Conservation (phyloP, 2,888 invertebrate genomes). For the Himalopsyche kuldschensis region DNA sequence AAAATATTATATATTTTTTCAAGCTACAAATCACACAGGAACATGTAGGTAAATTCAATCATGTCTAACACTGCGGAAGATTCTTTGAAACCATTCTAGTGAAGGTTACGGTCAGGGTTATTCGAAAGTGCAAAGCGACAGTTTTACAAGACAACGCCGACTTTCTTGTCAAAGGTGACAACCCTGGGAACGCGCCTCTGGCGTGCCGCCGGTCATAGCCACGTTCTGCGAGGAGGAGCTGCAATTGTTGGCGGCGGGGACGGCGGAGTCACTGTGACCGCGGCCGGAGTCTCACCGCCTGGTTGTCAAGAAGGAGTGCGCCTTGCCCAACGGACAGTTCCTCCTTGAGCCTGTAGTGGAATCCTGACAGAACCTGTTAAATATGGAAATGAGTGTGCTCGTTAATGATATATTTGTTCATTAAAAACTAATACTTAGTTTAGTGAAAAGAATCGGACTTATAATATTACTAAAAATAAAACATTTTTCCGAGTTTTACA, state of each 20-base stretch:
- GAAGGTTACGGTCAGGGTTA: not conserved
- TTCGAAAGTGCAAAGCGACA: not conserved
- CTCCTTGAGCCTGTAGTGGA: conserved; percentile 44
- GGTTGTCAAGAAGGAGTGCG: conserved; percentile 32
- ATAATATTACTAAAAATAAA: no score
- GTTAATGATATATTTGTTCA: not conserved
- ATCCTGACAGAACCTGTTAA: conserved; percentile 49
- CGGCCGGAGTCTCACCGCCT: not conserved
- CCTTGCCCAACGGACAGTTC: conserved; percentile 34
- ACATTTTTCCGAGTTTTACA: no score
- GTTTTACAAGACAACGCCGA: conserved; percentile 34
- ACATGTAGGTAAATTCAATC: not conserved
- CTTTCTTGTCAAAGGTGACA: conserved; percentile 38
- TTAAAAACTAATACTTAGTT: no score
- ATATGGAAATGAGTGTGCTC: not conserved
- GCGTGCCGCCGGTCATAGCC: conserved; percentile 34
- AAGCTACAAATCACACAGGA: not conserved
- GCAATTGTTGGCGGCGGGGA: conserved; percentile 11
- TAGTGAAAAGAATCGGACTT: no score
- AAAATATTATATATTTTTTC: no score
- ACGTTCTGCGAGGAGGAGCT: conserved; percentile 19
- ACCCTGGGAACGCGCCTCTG: conserved; percentile 16
- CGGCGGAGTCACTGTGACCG: conserved; percentile 6
- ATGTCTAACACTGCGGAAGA: not conserved
- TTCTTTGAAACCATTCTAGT: not conserved